Evolutionary conservation across 2,113 vertebrate species (phyloP).

Genomic region (Forbesichthys papilliferus): DNA sequence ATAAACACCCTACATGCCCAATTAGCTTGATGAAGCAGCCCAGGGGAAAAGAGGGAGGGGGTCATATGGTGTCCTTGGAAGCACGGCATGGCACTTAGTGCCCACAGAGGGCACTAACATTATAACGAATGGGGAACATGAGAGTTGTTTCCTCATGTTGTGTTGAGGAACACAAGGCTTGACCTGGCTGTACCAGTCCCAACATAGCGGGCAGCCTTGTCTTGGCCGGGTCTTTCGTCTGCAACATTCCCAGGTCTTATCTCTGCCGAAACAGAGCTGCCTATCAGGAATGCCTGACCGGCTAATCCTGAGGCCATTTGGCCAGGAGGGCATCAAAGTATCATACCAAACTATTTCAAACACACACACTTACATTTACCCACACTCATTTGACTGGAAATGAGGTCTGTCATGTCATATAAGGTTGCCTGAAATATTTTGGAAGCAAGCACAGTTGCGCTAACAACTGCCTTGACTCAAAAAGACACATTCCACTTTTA

Average conservation of each 20-base stretch:
- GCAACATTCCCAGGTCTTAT: conserved; percentile 58
- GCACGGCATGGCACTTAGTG: conserved; percentile 39
- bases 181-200: conserved; percentile 13
- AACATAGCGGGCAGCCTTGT: conserved; percentile 35
- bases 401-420: conserved; percentile 53
- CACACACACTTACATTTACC: conserved; percentile 11
- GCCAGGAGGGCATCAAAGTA: conserved; percentile 64
- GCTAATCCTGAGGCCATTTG: conserved; percentile 71
- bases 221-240: conserved; percentile 46
- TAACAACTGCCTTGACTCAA: conserved; percentile 54
- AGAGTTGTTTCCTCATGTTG: neutral
- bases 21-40: conserved; percentile 88
- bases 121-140: neutral
- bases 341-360: conserved; percentile 49
- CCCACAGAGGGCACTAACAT: conserved; percentile 20
- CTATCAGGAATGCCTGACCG: conserved; percentile 75
- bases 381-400: conserved; percentile 54
- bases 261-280: conserved; percentile 67
- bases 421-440: conserved; percentile 73
- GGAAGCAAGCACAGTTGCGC: conserved; percentile 64
- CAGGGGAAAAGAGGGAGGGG: conserved; percentile 42
- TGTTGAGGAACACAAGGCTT: conserved; percentile 3
- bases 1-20: conserved; percentile 83
- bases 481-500: conserved; percentile 23
- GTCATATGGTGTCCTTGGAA: conserved; percentile 40